phyloP scores from a whole-genome alignment of 2,113 vertebrate species.

The Corythoichthys haematopterus region DNA sequence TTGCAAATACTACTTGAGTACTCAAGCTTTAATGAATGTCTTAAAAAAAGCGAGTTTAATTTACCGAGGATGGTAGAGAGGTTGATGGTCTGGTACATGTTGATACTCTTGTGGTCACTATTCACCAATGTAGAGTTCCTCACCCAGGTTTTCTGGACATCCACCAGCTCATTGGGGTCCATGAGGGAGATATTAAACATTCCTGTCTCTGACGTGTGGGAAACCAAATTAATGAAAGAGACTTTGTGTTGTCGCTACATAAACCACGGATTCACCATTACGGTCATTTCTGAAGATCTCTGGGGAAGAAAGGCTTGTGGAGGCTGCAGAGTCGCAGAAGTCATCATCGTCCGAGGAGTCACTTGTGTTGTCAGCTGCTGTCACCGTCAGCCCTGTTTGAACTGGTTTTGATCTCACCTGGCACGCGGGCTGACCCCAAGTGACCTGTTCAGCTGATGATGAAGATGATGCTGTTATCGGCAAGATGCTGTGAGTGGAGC shows the following conservation, averaged over 20 bases:
- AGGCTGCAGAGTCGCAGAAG: constrained; percentile 2
- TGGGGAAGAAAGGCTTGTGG: constrained; percentile 69
- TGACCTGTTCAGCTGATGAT: background rate
- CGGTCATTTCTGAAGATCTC: constrained; percentile 75
- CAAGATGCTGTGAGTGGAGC: background rate
- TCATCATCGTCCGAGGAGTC: constrained; percentile 6
- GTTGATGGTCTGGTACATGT: constrained; percentile 69
- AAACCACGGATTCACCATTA: constrained; percentile 56
- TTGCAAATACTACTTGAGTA: background rate
- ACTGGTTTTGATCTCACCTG: background rate
- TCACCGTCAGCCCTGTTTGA: background rate
- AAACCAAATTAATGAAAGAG: background rate
- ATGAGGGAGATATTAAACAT: background rate
- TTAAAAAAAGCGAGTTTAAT: background rate
- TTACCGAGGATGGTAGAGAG: constrained; percentile 81
- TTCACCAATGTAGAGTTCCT: constrained; percentile 89
- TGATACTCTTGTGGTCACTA: constrained; percentile 70
- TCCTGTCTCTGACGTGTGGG: constrained; percentile 21
- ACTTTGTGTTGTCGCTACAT: background rate
- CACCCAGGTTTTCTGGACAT: constrained; percentile 15
- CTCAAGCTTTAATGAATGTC: background rate
- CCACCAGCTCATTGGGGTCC: constrained; percentile 11
- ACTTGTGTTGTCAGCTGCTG: background rate
- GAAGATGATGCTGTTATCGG: background rate
- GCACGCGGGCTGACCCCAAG: background rate